phyloP scores from a whole-genome alignment of 2,113 vertebrate genomes.

The Lasiurus cinereus region DNA sequence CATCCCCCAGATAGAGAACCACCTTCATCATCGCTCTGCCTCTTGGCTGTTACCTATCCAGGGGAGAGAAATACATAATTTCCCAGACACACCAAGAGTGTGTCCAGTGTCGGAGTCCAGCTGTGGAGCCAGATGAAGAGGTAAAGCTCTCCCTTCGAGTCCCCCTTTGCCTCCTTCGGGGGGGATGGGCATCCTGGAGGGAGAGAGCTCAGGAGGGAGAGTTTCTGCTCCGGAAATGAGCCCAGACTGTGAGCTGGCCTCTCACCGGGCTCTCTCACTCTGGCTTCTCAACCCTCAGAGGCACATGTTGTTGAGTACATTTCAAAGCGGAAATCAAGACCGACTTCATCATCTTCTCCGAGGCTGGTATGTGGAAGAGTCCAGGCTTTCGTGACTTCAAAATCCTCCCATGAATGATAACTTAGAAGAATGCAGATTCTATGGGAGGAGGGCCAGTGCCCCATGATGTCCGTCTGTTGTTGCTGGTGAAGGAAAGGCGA shows the following conservation, averaged over 20 bases:
- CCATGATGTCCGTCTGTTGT: background rate
- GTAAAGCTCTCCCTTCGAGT: too few relatives aligned
- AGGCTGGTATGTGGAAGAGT: background rate
- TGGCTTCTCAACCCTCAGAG: background rate
- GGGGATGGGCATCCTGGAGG: too few relatives aligned
- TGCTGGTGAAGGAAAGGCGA: background rate
- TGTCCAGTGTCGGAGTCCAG: too few relatives aligned
- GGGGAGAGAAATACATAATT: background rate
- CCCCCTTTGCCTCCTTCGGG: too few relatives aligned
- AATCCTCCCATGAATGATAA: background rate
- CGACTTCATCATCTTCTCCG: background rate
- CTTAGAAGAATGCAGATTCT: background rate
- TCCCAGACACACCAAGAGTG: too few relatives aligned
- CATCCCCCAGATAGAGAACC: background rate
- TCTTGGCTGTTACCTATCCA: background rate
- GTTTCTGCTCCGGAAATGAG: background rate
- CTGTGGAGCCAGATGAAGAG: too few relatives aligned
- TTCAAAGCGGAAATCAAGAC: background rate
- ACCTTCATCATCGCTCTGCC: background rate
- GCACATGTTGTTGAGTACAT: background rate
- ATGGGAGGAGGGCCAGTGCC: background rate
- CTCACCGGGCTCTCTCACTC: background rate
- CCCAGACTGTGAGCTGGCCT: background rate
- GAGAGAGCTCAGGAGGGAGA: background rate
- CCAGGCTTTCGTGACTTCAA: background rate